These are phyloP conservation scores for Scelioninae gen. 1 DNA, from an alignment of 2,888 invertebrate genomes.

Conservation along the genomic window DNA sequence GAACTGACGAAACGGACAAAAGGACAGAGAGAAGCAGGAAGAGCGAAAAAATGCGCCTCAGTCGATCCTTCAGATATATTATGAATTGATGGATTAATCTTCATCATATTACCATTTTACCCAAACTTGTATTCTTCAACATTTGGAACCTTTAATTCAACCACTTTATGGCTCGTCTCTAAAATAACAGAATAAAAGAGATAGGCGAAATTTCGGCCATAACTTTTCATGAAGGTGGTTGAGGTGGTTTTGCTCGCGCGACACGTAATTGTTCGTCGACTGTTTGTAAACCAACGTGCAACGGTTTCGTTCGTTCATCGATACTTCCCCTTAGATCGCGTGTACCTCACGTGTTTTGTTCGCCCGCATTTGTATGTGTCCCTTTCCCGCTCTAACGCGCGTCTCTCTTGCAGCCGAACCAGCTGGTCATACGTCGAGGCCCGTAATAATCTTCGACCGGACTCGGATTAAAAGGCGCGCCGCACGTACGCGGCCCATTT, in stretches of 20 bases:
- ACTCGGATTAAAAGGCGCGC: conserved; percentile 73
- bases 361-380: conserved; percentile 68
- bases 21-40: background rate
- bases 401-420: conserved; percentile 53
- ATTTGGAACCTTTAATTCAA: too few species aligned
- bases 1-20: background rate
- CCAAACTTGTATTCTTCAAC: too few species aligned
- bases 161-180: too few species aligned
- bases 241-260: background rate
- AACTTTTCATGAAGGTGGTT: too few species aligned
- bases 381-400: conserved; percentile 37
- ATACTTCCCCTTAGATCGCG: conserved; percentile 51
- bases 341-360: conserved; percentile 69
- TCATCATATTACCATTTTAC: too few species aligned
- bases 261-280: conserved; percentile 2
- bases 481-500: conserved; percentile 74
- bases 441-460: conserved; percentile 75
- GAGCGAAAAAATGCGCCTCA: background rate
- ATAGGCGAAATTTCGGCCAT: too few species aligned
- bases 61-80: background rate
- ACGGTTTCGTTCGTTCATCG: conserved; percentile 28
- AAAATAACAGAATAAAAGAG: too few species aligned
- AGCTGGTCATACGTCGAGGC: conserved; percentile 67
- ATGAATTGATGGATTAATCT: too few species aligned
- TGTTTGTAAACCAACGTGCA: conserved; percentile 25